Evolutionary conservation across 2,888 invertebrate genomes (phyloP).

Genomic region (Spisula solida): DNA sequence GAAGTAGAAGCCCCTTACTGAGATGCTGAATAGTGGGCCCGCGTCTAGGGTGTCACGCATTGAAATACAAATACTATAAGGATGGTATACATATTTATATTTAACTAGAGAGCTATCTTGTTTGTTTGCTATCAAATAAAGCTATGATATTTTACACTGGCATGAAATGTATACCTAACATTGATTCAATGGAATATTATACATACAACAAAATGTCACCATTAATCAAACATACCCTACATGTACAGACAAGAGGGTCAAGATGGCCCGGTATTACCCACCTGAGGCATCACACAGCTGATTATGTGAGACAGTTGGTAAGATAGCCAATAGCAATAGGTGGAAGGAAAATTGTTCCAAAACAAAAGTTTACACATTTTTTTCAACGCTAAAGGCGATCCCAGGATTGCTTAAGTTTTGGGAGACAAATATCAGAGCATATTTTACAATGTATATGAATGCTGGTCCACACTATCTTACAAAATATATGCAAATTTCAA

Average conservation of each 20-base stretch:
- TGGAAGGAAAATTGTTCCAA: too few species aligned
- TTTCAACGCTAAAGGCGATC: neutral
- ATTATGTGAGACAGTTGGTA: too few species aligned
- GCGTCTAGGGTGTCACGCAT: neutral
- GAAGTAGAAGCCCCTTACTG: conserved; percentile 6
- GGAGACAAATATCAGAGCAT: neutral
- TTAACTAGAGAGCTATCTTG: neutral
- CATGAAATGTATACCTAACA: neutral
- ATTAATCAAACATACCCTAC: neutral
- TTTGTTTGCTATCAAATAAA: neutral
- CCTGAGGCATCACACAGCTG: too few species aligned
- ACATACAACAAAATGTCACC: conserved; percentile 8
- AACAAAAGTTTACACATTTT: neutral
- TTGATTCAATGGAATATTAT: conserved; percentile 5
- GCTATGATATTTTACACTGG: neutral
- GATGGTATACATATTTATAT: neutral
- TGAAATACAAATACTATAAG: conserved; percentile 4
- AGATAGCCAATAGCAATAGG: too few species aligned
- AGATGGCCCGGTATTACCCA: too few species aligned
- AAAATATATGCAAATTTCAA: too few species aligned
- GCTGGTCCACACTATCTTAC: too few species aligned
- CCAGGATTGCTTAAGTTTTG: neutral
- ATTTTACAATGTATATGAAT: neutral
- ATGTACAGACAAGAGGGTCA: neutral
- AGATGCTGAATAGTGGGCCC: conserved; percentile 1